These are phyloP conservation scores for Calypte anna DNA, from an alignment of 2,113 vertebrate species.

Conservation along the genomic window DNA sequence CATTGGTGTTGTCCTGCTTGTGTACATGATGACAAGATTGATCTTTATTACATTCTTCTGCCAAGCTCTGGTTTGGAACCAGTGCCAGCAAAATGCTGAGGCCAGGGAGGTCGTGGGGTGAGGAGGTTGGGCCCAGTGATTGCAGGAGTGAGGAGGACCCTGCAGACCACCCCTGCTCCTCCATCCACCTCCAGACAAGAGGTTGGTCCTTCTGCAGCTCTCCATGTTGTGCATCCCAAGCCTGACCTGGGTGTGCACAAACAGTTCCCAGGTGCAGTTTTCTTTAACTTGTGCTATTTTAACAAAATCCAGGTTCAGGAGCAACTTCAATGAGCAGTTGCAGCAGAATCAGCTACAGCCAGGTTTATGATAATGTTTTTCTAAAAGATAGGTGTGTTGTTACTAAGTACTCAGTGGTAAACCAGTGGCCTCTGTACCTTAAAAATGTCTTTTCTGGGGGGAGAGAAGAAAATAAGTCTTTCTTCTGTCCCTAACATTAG, in stretches of 20 bases:
- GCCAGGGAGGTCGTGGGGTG: too few relatives aligned
- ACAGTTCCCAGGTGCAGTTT: rapidly evolving
- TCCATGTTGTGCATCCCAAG: rapidly evolving
- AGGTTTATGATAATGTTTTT: not conserved
- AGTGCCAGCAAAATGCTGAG: not conserved
- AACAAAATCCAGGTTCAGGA: not conserved
- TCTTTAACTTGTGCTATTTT: not conserved
- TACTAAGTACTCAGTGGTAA: not conserved
- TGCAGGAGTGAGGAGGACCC: not conserved
- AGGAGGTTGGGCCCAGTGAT: too few relatives aligned
- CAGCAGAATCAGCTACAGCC: not conserved
- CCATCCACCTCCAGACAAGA: rapidly evolving
- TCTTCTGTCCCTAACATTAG: not conserved
- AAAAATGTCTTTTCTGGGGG: not conserved
- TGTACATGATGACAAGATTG: not conserved
- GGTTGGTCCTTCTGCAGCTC: not conserved
- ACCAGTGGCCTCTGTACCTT: not conserved
- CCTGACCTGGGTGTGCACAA: not conserved
- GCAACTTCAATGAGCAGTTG: not conserved
- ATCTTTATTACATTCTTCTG: not conserved
- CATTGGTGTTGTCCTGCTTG: not conserved
- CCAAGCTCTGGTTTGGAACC: not conserved
- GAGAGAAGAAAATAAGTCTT: not conserved
- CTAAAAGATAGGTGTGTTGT: not conserved
- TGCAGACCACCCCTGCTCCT: not conserved